Evolutionary conservation across 2,797 vertebrate species (phyloP).

Genomic region (Sebastes itinus): DNA sequence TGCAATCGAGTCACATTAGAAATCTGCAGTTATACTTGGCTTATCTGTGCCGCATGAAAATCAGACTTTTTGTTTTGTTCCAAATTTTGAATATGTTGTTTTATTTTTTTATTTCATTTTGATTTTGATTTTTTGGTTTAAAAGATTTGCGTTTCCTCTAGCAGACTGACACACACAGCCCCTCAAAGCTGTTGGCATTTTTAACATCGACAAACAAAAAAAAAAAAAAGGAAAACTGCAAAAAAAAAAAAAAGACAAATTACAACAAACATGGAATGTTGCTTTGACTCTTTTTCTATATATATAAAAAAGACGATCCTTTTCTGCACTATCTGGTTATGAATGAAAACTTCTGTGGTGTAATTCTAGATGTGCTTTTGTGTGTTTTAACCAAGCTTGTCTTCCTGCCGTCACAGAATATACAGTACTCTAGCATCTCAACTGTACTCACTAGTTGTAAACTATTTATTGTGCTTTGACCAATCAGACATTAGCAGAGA

Average conservation of each 20-base stretch:
- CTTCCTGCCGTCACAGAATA: constrained; percentile 92
- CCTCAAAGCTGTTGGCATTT: constrained; percentile 84
- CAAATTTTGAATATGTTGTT: constrained; percentile 85
- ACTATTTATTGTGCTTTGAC: constrained; percentile 88
- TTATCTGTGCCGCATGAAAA: constrained; percentile 82
- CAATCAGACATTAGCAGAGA: constrained; percentile 82
- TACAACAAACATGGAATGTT: constrained; percentile 85
- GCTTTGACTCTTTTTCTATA: constrained; percentile 86
- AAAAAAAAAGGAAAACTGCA: constrained; percentile 52
- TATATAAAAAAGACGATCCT: constrained; percentile 77
- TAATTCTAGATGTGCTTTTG: constrained; percentile 91
- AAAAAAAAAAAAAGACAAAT: constrained; percentile 61
- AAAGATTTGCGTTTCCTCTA: constrained; percentile 55
- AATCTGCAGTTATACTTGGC: constrained; percentile 86
- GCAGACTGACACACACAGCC: constrained; percentile 70
- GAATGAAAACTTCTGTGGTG: constrained; percentile 91
- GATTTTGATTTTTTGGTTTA: constrained; percentile 41
- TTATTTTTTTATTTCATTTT: constrained; percentile 71
- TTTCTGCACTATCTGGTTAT: constrained; percentile 92
- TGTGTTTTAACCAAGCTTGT: constrained; percentile 94
- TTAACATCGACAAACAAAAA: constrained; percentile 81
- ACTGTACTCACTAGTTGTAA: constrained; percentile 86
- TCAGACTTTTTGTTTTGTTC: constrained; percentile 76
- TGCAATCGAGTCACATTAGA: constrained; percentile 81
- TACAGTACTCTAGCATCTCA: constrained; percentile 87